Evolutionary conservation across 2,113 vertebrate species (phyloP), one percentile per base, ranked within the genome.

Genomic region (Gavia stellata): DNA sequence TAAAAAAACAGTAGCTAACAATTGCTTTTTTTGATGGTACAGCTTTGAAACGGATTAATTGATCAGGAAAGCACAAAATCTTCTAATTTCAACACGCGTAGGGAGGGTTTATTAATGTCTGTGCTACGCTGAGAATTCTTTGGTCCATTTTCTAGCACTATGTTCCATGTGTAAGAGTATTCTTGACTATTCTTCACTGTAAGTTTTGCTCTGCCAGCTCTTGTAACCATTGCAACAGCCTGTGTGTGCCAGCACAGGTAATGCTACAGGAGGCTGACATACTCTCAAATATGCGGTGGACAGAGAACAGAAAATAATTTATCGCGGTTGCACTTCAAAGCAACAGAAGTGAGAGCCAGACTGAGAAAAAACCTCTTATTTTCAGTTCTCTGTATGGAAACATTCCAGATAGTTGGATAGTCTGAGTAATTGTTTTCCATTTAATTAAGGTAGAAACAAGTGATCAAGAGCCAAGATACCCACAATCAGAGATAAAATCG

Each of bases 391-490:
- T 67, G 3, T 55, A 47, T 78, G 68, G 80, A 96, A 92, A 55
- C 38, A 10, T 59, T 84, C 65, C 81, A 92, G 86, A 40, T 59
- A 6, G 1, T 56, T 79, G 56, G 40, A 29, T 89, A 38, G 15
- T 79, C 52, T 62, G 34, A 61, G 45, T 34, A 77, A 92, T 79
- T 94, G 81, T 81, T 95, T 88, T 80, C 85, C 42, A 62, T 63
- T 87, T 81, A 95, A 79, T 92, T 92, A 87, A 90, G 38, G 16
- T 34, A 92, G 71, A 92, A 95, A 58, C 11, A 61, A 61, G 52
- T 94, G 81, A 82, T 91, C 44, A 70, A 62, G 45, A 95, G 71
- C 63, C 95, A 81, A 83, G 75, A 92, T 88, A 53, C 81, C 88
- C 86, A 45, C 16, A 81, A 38, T 38, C 62, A 74, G 82, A 90